Conservation (phyloP, 2,797 vertebrate genomes). For the Ficedula albicollis region DNA sequence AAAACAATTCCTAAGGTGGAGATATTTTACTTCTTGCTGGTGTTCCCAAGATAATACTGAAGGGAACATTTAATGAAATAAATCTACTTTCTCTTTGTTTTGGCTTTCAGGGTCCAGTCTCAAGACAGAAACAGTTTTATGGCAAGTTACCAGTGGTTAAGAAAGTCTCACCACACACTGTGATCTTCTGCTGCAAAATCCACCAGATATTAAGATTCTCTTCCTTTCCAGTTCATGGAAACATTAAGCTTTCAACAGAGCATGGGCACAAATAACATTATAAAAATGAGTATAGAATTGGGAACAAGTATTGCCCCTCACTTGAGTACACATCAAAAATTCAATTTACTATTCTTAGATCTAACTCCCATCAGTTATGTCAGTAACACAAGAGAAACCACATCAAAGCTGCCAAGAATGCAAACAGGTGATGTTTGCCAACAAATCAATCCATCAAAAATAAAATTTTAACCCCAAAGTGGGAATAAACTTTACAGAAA, state of each 20-base stretch:
- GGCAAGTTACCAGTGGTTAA: not conserved
- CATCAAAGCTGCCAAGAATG: not conserved
- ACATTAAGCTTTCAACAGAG: not conserved
- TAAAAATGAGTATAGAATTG: not conserved
- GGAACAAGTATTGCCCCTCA: not conserved
- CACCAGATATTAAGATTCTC: not conserved
- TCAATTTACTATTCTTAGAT: not conserved
- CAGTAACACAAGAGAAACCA: not conserved
- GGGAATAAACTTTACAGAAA: not conserved
- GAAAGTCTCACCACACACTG: not conserved
- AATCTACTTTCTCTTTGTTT: not conserved
- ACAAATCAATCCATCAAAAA: not conserved
- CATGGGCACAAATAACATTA: not conserved
- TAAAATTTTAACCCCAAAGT: not conserved
- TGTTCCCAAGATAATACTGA: not conserved
- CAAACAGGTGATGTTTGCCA: not conserved
- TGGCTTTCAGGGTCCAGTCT: not conserved
- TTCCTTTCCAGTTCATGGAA: not conserved
- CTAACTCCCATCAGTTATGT: not conserved
- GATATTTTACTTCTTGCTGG: not conserved
- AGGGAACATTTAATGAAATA: not conserved
- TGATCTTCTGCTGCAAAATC: not conserved
- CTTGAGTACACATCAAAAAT: not conserved
- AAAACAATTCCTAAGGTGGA: not conserved
- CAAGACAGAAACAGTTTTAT: not conserved